Conservation (phyloP, 2,113 vertebrate genomes). For the Alces alces region DNA sequence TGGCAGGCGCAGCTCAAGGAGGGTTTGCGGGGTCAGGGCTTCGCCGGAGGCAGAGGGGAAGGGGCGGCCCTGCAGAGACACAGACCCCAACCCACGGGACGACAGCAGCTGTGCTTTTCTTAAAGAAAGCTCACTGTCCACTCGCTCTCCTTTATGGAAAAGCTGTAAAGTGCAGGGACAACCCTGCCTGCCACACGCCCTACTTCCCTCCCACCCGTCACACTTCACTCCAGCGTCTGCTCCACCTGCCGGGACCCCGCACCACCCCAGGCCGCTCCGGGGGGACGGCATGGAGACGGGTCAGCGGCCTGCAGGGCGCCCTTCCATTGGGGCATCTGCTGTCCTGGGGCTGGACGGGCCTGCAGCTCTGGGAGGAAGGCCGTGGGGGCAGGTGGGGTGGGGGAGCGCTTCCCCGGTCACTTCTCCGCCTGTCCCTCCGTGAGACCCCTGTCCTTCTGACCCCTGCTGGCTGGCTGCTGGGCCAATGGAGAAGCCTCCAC, state of each 20-base stretch:
- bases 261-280: fast-evolving
- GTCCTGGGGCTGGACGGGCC: background rate
- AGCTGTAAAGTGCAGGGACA: fast-evolving
- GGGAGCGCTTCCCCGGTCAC: background rate
- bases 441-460: no score
- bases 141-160: fast-evolving
- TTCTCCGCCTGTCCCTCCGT: background rate
- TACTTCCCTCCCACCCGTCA: background rate
- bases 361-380: background rate
- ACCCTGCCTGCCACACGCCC: fast-evolving
- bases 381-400: background rate
- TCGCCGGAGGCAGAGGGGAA: background rate
- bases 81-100: fast-evolving
- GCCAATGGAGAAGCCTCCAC: background rate
- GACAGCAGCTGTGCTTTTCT: background rate
- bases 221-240: background rate
- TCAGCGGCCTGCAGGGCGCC: background rate
- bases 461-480: background rate
- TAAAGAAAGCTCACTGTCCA: background rate
- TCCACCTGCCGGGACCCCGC: background rate
- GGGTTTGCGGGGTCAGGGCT: background rate
- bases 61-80: background rate
- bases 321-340: fast-evolving
- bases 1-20: no score
- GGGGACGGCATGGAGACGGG: fast-evolving